Conservation (phyloP, 2,888 invertebrate species). For the Spatulosminthurus flaviceps region DNA sequence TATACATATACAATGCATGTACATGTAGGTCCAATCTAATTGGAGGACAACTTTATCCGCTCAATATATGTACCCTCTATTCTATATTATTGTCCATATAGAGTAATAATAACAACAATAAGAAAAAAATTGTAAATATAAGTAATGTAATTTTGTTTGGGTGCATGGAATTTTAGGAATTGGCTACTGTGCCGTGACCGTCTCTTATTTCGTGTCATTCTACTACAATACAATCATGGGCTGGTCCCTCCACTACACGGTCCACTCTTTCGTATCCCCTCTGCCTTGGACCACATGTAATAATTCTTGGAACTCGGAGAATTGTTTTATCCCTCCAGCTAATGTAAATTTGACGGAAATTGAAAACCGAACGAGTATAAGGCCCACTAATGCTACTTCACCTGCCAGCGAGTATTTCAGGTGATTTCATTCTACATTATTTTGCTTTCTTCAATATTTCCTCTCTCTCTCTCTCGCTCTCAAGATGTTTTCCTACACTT, state of each 20-base stretch:
- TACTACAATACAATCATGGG: conserved; percentile 87
- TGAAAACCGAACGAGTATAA: conserved; percentile 39
- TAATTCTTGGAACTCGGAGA: conserved; percentile 81
- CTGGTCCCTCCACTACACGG: conserved; percentile 84
- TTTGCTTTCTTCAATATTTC: background rate
- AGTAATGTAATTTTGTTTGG: conserved; percentile 1
- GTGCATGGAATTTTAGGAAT: conserved; percentile 70
- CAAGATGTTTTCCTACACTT: background rate
- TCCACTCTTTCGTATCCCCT: conserved; percentile 74
- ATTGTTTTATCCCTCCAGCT: conserved; percentile 69
- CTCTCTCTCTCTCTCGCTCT: background rate
- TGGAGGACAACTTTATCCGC: no score
- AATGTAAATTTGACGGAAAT: conserved; percentile 49
- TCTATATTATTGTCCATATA: no score
- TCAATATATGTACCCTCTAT: no score
- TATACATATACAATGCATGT: no score
- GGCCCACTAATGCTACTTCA: conserved; percentile 68
- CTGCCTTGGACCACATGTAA: conserved; percentile 85
- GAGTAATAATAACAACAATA: no score
- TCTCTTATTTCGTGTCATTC: conserved; percentile 82
- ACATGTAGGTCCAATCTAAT: no score
- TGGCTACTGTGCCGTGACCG: conserved; percentile 81
- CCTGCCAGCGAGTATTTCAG: conserved; percentile 83
- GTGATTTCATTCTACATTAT: conserved; percentile 66
- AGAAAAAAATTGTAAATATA: background rate